Base-by-base conservation (phyloP, 2,113 vertebrate genomes). In the Campylorhamphus procurvoides region DNA sequence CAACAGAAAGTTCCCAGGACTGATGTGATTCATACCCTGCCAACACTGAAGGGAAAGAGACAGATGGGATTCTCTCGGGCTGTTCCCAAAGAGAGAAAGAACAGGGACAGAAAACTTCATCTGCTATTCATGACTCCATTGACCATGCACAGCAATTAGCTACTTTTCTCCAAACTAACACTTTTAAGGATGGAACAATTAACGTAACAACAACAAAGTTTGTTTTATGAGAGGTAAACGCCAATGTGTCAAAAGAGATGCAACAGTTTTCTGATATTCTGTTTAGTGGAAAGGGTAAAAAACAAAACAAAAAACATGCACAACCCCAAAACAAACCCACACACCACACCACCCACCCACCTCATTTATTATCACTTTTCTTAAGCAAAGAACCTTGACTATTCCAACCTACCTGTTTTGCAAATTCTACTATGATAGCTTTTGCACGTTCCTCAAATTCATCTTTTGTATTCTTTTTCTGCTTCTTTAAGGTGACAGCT, bases 391-490 rank as follows among this genome's bases (percentile, higher is more conserved):
- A 50, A 18, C 33, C 12, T 23, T 14, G 23, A 52, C 17, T 22
- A 39, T 47, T 42, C 56, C 77, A 93, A 44, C 95, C 44, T 50
- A 99, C 99, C 99, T 99, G 99, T 92, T 99, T 99, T 8, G 99
- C 99, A 86, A 99, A 99, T 97, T 99, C 99, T 64, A 99, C 98
- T 71, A 99, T 99, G 93, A 99, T 97, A 33, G 98, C 97, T 97
- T 99, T 99, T 64, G 98, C 98, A 42, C 99, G 86, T 96, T 99
- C 99, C 66, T 99, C 99, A 44, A 99, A 99, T 97, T 99, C 99
- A 88, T 99, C 99, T 94, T 98, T 99, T 0, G 99, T 99, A 91
- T 99, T 99, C 96, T 99, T 99, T 97, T 99, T 99, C 98, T 99
- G 99, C 95, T 99, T 99, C 98, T 99, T 99, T 96, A 99, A 98